phyloP scores from a whole-genome alignment of 2,113 vertebrate genomes.

The Phaetusa simplex region DNA sequence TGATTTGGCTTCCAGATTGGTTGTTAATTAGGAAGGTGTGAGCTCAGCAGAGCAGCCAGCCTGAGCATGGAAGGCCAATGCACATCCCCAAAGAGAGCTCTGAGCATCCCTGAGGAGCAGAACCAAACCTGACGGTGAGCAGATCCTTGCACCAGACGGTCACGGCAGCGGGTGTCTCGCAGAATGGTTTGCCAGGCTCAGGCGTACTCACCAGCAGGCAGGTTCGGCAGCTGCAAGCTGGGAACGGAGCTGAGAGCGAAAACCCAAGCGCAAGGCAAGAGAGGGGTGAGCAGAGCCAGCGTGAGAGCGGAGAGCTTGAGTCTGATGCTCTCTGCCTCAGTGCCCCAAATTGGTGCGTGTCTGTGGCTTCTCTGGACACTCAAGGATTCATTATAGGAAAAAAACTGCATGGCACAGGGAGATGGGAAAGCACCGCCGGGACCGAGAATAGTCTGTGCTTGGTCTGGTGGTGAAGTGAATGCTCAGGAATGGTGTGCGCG shows the following conservation, averaged over 20 bases:
- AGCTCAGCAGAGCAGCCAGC: not conserved
- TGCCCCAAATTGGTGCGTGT: not conserved
- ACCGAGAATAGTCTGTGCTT: not conserved
- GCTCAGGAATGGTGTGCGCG: not conserved
- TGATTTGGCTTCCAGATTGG: not conserved
- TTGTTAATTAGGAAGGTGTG: not conserved
- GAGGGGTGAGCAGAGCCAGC: not conserved
- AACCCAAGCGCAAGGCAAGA: not conserved
- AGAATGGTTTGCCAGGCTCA: not conserved
- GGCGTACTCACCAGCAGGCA: too few relatives aligned
- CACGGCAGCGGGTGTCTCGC: not conserved
- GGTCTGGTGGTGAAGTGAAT: too few relatives aligned
- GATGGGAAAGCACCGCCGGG: not conserved
- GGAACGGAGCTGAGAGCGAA: not conserved
- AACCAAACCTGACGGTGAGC: not conserved
- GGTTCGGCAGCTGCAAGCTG: not conserved
- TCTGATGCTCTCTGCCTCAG: not conserved
- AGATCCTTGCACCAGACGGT: not conserved
- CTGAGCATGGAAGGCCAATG: rapidly evolving
- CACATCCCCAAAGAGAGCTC: not conserved
- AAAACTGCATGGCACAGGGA: not conserved
- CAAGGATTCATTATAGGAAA: not conserved
- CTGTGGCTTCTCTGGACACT: not conserved
- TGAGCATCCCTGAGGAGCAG: not conserved
- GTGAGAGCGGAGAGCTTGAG: not conserved